Conservation (phyloP, 2,113 vertebrate species). For the Hassar affinis region DNA sequence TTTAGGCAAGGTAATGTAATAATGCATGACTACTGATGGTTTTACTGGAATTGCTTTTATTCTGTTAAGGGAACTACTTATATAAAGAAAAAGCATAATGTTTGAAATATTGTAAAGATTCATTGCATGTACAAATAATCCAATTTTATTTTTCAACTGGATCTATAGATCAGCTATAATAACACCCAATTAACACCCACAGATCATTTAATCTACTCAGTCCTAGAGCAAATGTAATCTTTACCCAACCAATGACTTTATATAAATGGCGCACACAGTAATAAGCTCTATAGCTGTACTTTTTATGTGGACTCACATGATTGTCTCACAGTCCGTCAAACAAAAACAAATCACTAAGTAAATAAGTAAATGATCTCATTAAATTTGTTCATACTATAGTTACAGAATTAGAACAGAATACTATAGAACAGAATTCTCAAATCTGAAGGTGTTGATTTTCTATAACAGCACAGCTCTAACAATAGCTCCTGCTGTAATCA, state of each 20-base stretch:
- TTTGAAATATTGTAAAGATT: not conserved
- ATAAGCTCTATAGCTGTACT: conserved; percentile 16
- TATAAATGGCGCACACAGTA: not conserved
- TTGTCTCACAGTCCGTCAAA: too few species aligned
- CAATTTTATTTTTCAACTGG: not conserved
- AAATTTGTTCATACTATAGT: not conserved
- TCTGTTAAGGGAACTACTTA: not conserved
- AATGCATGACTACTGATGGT: not conserved
- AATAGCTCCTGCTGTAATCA: not conserved
- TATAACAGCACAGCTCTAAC: not conserved
- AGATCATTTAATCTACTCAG: not conserved
- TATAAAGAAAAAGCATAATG: not conserved
- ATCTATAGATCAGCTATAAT: not conserved
- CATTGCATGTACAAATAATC: not conserved
- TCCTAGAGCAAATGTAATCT: not conserved
- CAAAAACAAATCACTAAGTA: too few species aligned
- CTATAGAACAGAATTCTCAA: not conserved
- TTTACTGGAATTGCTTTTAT: conserved; percentile 12
- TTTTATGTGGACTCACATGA: conserved; percentile 8
- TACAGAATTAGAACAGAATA: too few species aligned
- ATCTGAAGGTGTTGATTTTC: not conserved
- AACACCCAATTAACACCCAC: not conserved
- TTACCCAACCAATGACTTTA: conserved; percentile 1
- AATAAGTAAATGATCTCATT: not conserved
- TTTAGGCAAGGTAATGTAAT: conserved; percentile 20